Base-by-base conservation (phyloP, 2,797 vertebrate species). In the Oceanodroma leucorhoa region DNA sequence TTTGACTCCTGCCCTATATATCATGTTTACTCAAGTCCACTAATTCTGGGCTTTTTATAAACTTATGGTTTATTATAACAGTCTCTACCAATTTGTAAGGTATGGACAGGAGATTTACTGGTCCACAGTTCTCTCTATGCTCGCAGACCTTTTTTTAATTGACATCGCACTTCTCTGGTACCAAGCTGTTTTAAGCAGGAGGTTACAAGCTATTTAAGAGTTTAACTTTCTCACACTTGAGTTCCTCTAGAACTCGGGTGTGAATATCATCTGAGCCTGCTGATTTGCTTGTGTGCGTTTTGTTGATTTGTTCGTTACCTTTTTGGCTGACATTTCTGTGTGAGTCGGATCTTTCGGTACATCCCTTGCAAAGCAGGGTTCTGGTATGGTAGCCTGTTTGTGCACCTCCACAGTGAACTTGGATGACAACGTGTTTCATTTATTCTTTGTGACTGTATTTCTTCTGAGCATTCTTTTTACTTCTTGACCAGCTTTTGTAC, bases 151-250 rank as follows among this genome's bases (percentile, higher is more conserved):
- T 83, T 78, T 88, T 94, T 79, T 40, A 48, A 51, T 55, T 90
- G 83, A 71, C 48, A 55, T 92, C 67, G 19, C 45, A 45, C 9
- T 64, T 91, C 29, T 57, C n/a, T 77, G 14, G 18, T 61, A 80
- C 57, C 71, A 85, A 58, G 43, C 53, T 87, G 53, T 89, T 93
- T 82, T 67, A 85, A 89, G 67, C 64, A 85, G 57, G 55, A 87
- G 48, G 40, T 67, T 92, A 67, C 46, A 90, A 85, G 46, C 60
- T 93, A 71, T 89, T 81, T 88, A 89, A 60, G 75, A 90, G 9
- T 89, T 85, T 70, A 83, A 65, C 62, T 94, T 94, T 82, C 58
- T 94, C 83, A 93, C 62, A 41, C 57, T 81, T 54, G 57, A 91
- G 46, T 82, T 86, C 91, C 66, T 87, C n/a, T 84, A 26, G 43